These are phyloP conservation scores for Coptodon rendalli DNA, from an alignment of 2,113 vertebrate species.

Conservation along the genomic window DNA sequence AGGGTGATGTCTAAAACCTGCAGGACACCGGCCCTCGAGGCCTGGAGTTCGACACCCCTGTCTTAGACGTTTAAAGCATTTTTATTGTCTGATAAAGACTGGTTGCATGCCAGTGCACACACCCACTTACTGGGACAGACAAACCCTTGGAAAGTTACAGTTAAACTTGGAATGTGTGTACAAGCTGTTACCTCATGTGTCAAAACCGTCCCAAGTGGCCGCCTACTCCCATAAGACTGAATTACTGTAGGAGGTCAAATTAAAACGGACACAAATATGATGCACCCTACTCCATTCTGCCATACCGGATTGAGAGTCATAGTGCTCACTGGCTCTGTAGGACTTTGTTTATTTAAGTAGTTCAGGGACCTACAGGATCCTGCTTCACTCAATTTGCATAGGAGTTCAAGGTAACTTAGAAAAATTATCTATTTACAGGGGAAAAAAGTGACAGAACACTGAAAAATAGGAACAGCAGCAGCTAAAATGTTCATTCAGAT, in stretches of 20 bases:
- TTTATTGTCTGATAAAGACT: background rate
- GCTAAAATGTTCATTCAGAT: background rate
- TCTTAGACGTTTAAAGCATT: too few relatives aligned
- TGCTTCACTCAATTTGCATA: background rate
- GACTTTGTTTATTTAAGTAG: background rate
- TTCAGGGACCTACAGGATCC: background rate
- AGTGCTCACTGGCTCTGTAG: background rate
- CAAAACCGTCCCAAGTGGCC: background rate
- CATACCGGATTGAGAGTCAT: background rate
- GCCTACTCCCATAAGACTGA: background rate
- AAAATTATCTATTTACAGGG: background rate
- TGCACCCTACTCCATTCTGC: background rate
- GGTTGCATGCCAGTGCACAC: background rate
- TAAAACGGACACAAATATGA: accelerated
- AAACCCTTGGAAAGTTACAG: background rate
- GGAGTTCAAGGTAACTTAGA: background rate
- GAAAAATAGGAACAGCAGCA: background rate
- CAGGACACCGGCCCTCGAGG: too few relatives aligned
- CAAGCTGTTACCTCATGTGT: background rate
- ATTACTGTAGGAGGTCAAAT: background rate
- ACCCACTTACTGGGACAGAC: background rate
- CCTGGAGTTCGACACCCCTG: too few relatives aligned
- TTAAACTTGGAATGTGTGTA: background rate
- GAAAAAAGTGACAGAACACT: background rate
- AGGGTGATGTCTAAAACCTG: too few relatives aligned